Evolutionary conservation across 2,113 vertebrate genomes (phyloP).

Genomic region (Heptranchias perlo): DNA sequence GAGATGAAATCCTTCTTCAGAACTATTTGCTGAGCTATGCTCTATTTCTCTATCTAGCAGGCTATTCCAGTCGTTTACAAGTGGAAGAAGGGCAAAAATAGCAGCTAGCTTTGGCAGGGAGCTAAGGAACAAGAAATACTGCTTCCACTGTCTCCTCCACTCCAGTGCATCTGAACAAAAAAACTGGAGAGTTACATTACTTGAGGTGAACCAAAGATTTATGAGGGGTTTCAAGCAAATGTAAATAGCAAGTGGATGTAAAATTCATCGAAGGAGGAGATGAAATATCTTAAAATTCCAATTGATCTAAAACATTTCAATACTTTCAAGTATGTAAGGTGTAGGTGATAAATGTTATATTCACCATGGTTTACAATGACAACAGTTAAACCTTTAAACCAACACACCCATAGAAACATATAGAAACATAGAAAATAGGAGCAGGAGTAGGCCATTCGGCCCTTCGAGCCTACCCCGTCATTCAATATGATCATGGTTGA

Average conservation of each 20-base stretch:
- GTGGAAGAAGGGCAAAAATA: constrained; percentile 31
- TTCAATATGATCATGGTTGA: too few species aligned
- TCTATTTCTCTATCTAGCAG: background rate
- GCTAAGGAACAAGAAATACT: background rate
- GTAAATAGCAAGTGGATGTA: background rate
- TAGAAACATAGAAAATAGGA: too few species aligned
- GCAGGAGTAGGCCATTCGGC: too few species aligned
- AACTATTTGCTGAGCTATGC: constrained; percentile 34
- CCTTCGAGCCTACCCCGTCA: too few species aligned
- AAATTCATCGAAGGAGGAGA: background rate
- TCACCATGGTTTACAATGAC: background rate
- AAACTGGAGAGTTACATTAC: background rate
- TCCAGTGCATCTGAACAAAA: background rate
- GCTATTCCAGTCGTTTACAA: constrained; percentile 18
- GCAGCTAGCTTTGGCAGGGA: background rate
- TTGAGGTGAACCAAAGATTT: background rate
- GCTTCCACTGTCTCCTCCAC: background rate
- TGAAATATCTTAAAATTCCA: background rate
- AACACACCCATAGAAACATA: too few species aligned
- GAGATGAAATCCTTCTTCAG: constrained; percentile 7
- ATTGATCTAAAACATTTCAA: constrained; percentile 1
- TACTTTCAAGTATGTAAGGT: background rate
- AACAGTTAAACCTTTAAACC: background rate
- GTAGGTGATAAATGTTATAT: background rate
- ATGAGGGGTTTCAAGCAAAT: background rate